Evolutionary conservation across 2,797 vertebrate genomes (phyloP), one percentile per base, ranked within the genome.

Genomic region (Sciurus vulgaris): DNA sequence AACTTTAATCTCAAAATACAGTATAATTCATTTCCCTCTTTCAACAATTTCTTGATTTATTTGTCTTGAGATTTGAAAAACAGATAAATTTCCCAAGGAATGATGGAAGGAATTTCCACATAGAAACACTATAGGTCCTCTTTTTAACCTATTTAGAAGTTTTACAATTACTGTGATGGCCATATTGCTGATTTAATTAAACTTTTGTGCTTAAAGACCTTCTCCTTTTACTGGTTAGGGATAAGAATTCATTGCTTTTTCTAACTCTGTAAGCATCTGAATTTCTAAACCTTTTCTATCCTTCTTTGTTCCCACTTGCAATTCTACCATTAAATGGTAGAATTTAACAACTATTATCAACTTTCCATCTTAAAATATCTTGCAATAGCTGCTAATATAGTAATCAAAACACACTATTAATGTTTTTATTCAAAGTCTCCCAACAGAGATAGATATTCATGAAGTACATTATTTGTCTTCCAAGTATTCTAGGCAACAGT

Each of bases 311-410:
- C 74, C 38, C 41, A 91, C 30, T 63, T 91, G 33, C 59, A 56
- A 82, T 49, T 44, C 33, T 61, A 56, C 61, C 56, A 83, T 83
- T 87, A 38, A 38, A 4, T 38, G 38, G 38, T 38, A 38, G 38
- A 38, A 38, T 38, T 38, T 38, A 38, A 38, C 38, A 38, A 38
- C 38, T 38, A 38, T 38, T 38, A 38, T 38, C 38, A 38, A 86
- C n/a, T 61, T 41, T 70, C 88, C 69, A 91, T 84, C 94, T 90
- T 70, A 84, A 92, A 86, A 26, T 82, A 94, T 33, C 28, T 86
- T 82, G n/a, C 63, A 94, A 91, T 83, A 74, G 41, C 33, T 93
- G 73, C 20, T 87, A 91, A 88, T 69, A 86, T 8, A 77, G 22
- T 85, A 96, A 96, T 18, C 54, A 94, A 93, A 83, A 72, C 33